These are phyloP conservation scores for Drosophila malerkotliana DNA, from an alignment of 1,140 invertebrate genomes.

Conservation along the genomic window DNA sequence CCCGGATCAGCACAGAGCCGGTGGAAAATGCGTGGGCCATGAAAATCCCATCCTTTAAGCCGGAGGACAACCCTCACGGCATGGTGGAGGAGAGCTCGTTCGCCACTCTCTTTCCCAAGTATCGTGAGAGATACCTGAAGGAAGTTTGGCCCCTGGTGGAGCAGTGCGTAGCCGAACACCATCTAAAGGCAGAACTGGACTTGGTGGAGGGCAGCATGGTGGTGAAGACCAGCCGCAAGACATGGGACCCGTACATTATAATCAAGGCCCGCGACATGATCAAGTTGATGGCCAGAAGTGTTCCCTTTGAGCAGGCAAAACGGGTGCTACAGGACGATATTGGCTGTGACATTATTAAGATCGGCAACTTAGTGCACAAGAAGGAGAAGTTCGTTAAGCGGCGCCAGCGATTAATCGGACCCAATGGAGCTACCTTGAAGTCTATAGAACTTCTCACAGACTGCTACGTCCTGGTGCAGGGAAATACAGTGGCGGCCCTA, in stretches of 20 bases:
- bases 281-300: conserved; percentile 96
- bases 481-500: conserved; percentile 98
- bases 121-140: conserved; percentile 97
- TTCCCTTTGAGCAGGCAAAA: conserved; percentile 97
- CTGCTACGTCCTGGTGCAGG: conserved; percentile 98
- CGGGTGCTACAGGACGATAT: conserved; percentile 95
- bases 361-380: conserved; percentile 94
- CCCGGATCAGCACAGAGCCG: conserved; percentile 83
- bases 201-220: conserved; percentile 97
- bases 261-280: conserved; percentile 98
- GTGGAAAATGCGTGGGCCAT: conserved; percentile 94
- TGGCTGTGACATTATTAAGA: conserved; percentile 98
- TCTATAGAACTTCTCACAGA: conserved; percentile 99
- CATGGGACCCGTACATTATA: conserved; percentile 99
- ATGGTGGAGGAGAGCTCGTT: conserved; percentile 89
- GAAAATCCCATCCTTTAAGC: conserved; percentile 95
- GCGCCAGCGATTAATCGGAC: conserved; percentile 96
- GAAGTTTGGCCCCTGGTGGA: conserved; percentile 98
- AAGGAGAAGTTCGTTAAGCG: conserved; percentile 98
- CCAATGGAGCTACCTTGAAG: conserved; percentile 98
- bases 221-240: conserved; percentile 97
- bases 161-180: conserved; percentile 91
- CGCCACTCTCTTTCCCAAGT: conserved; percentile 90
- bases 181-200: conserved; percentile 96
- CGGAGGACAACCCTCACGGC: conserved; percentile 95